Percentiles rank a stretch among this genome's conserved stretches.
phyloP scores from a whole-genome alignment of 2,888 invertebrate genomes.

The Fragum fragum region DNA sequence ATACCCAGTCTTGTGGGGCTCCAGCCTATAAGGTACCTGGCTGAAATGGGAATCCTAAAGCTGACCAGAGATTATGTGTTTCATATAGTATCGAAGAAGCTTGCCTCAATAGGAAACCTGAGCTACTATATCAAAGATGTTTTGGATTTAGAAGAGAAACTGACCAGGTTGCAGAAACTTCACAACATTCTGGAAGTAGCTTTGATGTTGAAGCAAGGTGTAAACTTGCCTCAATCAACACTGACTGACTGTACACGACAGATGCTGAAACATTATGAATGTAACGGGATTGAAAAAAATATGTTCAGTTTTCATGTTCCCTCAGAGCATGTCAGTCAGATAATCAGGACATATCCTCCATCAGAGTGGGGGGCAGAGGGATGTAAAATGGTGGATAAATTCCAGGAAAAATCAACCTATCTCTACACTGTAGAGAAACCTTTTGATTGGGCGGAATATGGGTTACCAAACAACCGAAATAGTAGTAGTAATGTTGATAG shows the following conservation, averaged over 20 bases:
- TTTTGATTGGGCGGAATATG: constrained; percentile 63
- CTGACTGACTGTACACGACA: constrained; percentile 71
- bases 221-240: constrained; percentile 71
- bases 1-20: constrained; percentile 73
- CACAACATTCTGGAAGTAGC: constrained; percentile 80
- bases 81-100: constrained; percentile 75
- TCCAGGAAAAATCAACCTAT: constrained; percentile 61
- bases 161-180: constrained; percentile 72
- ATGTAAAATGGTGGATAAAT: constrained; percentile 53
- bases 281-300: constrained; percentile 46
- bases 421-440: constrained; percentile 67
- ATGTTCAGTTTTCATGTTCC: constrained; percentile 72
- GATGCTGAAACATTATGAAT: constrained; percentile 76
- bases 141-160: constrained; percentile 62
- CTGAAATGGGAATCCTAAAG: constrained; percentile 83
- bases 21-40: constrained; percentile 76
- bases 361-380: constrained; percentile 70
- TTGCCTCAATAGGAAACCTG: constrained; percentile 72
- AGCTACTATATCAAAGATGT: constrained; percentile 64
- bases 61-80: constrained; percentile 78
- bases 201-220: constrained; percentile 74
- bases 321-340: constrained; percentile 59
- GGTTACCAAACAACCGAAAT: constrained; percentile 4
- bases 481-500: constrained; percentile 14
- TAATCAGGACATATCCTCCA: constrained; percentile 66